Evolutionary conservation across 1,140 invertebrate species (phyloP).

Genomic region (Pseudomyrmex cubaensis): DNA sequence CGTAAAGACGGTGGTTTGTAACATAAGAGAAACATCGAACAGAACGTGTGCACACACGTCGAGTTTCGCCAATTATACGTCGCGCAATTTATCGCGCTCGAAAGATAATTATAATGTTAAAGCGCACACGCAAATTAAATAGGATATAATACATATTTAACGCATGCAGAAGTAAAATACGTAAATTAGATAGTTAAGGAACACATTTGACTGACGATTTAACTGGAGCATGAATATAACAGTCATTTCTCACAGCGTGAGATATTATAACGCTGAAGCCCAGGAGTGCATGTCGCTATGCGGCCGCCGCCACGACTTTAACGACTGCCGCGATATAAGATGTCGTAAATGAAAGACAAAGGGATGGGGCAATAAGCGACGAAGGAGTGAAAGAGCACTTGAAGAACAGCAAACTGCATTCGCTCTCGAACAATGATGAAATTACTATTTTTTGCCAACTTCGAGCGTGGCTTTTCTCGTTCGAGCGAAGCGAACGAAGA

Average conservation of each 20-base stretch:
- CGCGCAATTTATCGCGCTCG: background rate
- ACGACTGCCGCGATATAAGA: background rate
- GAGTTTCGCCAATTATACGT: background rate
- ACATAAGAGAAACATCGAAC: background rate
- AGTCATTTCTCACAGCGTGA: background rate
- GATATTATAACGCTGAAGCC: constrained; percentile 1
- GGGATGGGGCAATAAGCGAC: background rate
- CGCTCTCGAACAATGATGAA: background rate
- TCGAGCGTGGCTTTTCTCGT: background rate
- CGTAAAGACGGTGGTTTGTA: background rate
- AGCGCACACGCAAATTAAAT: no score
- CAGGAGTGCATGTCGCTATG: background rate
- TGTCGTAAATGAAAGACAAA: constrained; percentile 18
- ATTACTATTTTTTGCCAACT: constrained; percentile 3
- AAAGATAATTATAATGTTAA: constrained; percentile 5
- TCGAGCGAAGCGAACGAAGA: background rate
- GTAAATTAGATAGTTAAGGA: background rate
- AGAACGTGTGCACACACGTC: background rate
- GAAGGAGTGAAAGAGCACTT: background rate
- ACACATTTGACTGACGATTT: background rate
- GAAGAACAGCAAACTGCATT: background rate
- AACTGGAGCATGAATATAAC: constrained; percentile 21
- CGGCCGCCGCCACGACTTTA: background rate
- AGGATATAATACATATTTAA: no score
- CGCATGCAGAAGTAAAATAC: constrained; percentile 4